A percentile compares a stretch with the other conserved stretches of the same genome.
phyloP scores from a whole-genome alignment of 2,113 vertebrate species.

The Dromaius novaehollandiae region DNA sequence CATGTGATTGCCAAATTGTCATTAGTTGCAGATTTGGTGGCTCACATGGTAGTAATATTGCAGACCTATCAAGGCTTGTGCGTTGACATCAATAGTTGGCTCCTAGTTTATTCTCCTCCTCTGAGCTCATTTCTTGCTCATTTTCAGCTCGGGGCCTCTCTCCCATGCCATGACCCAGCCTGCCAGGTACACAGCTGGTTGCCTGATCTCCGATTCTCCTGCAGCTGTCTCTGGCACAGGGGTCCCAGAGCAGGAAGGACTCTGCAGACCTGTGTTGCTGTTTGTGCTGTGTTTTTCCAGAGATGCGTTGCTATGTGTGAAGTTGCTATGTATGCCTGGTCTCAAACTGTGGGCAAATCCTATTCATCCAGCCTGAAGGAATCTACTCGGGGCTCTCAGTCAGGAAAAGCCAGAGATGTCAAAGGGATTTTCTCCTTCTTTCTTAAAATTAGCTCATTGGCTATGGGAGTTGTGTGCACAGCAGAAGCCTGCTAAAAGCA shows the following conservation, averaged over 20 bases:
- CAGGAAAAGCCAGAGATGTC: neutral
- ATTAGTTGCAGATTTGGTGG: neutral
- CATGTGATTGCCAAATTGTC: neutral
- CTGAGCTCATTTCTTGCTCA: neutral
- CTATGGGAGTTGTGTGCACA: rapidly evolving
- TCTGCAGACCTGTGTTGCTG: neutral
- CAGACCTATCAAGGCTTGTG: neutral
- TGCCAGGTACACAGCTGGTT: constrained; percentile 42
- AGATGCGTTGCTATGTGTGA: rapidly evolving
- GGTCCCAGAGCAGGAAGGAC: neutral
- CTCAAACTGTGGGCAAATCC: neutral
- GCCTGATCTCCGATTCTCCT: neutral
- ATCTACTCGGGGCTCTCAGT: neutral
- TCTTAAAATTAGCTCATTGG: neutral
- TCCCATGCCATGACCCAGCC: neutral
- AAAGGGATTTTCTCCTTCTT: neutral
- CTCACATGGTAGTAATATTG: neutral
- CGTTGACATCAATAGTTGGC: constrained; percentile 1
- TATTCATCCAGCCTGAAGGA: neutral
- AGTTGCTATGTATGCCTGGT: rapidly evolving
- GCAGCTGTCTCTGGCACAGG: neutral
- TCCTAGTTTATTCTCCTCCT: neutral
- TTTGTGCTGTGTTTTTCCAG: neutral
- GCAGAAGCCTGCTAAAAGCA: neutral
- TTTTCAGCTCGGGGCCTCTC: neutral